Evolutionary conservation across 2,113 vertebrate genomes (phyloP).

Genomic region (Etheostoma spectabile): DNA sequence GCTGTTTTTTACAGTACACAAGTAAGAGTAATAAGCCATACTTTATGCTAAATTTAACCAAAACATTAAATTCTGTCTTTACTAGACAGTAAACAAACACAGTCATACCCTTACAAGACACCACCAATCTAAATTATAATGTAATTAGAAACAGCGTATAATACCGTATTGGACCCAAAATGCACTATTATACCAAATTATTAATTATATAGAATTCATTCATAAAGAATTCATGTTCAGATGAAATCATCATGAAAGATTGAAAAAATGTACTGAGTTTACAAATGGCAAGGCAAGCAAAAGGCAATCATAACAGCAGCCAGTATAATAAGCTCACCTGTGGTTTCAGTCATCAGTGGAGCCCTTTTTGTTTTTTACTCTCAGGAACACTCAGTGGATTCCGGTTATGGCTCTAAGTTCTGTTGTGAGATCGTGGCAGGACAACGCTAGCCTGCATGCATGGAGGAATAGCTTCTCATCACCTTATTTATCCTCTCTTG

Average conservation of each 20-base stretch:
- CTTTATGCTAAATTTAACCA: not conserved
- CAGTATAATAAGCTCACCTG: constrained; percentile 25
- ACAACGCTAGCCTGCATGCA: not conserved
- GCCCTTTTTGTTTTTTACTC: not conserved
- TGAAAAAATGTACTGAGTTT: no score
- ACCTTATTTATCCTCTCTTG: not conserved
- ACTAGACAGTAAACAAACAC: not conserved
- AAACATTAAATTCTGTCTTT: not conserved
- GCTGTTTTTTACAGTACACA: no score
- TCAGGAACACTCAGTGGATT: not conserved
- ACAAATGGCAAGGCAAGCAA: not conserved
- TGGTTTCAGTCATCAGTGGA: not conserved
- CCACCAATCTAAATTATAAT: no score
- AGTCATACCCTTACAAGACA: not conserved
- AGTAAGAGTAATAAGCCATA: no score
- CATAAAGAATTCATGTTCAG: no score
- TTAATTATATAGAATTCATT: no score
- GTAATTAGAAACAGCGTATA: no score
- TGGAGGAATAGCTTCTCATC: not conserved
- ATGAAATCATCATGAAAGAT: no score
- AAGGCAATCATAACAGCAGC: not conserved
- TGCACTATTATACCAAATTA: no score
- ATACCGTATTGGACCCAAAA: no score
- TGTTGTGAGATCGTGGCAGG: not conserved
- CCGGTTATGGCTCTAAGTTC: not conserved